Conservation (phyloP, 2,113 vertebrate genomes). For the Elaphurus davidianus region DNA sequence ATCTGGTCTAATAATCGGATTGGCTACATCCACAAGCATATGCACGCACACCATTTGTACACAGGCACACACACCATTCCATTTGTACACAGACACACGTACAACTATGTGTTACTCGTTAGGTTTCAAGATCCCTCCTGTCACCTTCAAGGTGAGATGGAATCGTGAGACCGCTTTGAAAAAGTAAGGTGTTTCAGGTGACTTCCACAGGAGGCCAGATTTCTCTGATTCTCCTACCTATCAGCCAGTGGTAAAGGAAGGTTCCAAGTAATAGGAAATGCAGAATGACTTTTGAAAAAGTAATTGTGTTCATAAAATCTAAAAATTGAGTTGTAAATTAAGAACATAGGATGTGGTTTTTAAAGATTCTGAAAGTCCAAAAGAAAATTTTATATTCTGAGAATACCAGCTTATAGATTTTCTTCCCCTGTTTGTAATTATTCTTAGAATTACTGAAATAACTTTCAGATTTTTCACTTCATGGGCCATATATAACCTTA, state of each 20-base stretch:
- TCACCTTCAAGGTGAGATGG: background rate
- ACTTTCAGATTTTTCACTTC: background rate
- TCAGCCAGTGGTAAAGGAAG: background rate
- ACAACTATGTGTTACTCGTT: background rate
- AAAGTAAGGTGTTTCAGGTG: background rate
- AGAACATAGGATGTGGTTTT: background rate
- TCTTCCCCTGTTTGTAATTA: background rate
- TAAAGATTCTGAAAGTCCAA: background rate
- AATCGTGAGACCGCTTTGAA: background rate
- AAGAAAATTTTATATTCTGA: constrained; percentile 22
- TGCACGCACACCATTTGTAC: background rate
- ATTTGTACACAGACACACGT: background rate
- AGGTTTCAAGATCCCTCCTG: background rate
- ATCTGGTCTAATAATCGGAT: background rate
- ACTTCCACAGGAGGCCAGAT: background rate
- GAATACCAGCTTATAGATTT: background rate
- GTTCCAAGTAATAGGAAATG: background rate
- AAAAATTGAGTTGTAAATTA: background rate
- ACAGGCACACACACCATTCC: background rate
- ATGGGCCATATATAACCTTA: background rate
- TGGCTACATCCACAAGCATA: background rate
- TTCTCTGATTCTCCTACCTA: background rate
- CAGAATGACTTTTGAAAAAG: background rate
- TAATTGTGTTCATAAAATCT: constrained; percentile 11
- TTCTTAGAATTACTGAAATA: background rate